Base-by-base conservation (phyloP, 2,888 invertebrate genomes). In the Smittia sp. region DNA sequence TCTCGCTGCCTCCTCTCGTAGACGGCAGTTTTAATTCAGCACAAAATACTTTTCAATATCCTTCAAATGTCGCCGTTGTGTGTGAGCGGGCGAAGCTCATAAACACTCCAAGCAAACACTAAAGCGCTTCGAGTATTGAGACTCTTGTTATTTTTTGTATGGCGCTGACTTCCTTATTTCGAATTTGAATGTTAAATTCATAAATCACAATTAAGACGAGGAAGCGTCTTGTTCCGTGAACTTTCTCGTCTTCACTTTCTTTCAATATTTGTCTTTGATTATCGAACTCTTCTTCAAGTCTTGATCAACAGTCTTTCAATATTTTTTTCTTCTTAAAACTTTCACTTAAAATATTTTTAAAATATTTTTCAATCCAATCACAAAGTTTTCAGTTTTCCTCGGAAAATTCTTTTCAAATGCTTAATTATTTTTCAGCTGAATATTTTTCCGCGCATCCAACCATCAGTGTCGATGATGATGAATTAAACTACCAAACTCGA, bases 161-260 rank as follows among this genome's bases (percentile, higher is more conserved):
- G 20, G 32, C 22, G 15, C 27, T 72, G 25, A 72, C 72, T 72
- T 72, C 72, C 72, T 72, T 62, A 72, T 62, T 62, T 72, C 54
- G 27, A 72, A 69, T 69, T 54, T 69, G 72, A 72, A 72, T 72
- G 72, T 72, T 72, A 72, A 62, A 72, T 72, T 62, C 72, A 62
- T 72, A 72, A 72, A 39, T 62, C 72, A 72, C 72, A 62, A 69
- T 62, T 52, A 70, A 54, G 18, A 70, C 38, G 27, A 70, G 70
- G 70, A 70, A 70, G 52, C 52, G 27, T 32, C 9, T 2, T 27
- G 25, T 65, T 24, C n/a, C 32, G 58, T n/a, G 22, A 18, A 22
- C 18, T 20, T 58, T 58, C 46, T 15, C 11, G 46, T n/a, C 46
- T 46, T 11, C 18, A 58, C 58, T 58, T 58, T 58, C 58, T 58